Conservation (phyloP, 2,113 vertebrate genomes). For the Struthidea cinerea region DNA sequence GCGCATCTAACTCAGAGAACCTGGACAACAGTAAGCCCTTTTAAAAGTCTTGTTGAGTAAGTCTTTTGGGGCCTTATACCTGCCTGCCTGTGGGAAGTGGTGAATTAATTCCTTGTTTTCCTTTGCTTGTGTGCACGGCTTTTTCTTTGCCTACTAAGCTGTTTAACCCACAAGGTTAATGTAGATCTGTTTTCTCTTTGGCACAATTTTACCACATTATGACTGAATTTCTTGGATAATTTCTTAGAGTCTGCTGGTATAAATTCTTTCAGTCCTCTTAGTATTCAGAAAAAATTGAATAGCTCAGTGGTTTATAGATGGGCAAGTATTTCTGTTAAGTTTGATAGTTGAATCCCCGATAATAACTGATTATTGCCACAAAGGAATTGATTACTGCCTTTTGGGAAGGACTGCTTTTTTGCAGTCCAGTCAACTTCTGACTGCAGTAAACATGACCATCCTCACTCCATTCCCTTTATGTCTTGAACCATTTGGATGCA, state of each 20-base stretch:
- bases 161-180: background rate
- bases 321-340: background rate
- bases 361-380: accelerated
- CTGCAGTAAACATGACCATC: background rate
- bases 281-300: background rate
- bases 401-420: background rate
- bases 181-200: background rate
- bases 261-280: background rate
- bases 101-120: background rate
- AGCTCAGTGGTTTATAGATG: background rate
- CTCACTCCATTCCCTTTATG: accelerated
- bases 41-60: background rate
- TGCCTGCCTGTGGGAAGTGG: accelerated
- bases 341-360: background rate
- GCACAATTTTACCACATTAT: background rate
- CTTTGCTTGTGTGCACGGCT: background rate
- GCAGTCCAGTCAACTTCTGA: background rate
- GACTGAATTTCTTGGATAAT: background rate
- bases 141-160: background rate
- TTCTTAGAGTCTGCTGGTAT: background rate
- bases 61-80: background rate
- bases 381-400: background rate
- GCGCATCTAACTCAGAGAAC: background rate
- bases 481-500: accelerated
- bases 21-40: background rate